Conservation (phyloP, 2,113 vertebrate species). For the Natator depressus region DNA sequence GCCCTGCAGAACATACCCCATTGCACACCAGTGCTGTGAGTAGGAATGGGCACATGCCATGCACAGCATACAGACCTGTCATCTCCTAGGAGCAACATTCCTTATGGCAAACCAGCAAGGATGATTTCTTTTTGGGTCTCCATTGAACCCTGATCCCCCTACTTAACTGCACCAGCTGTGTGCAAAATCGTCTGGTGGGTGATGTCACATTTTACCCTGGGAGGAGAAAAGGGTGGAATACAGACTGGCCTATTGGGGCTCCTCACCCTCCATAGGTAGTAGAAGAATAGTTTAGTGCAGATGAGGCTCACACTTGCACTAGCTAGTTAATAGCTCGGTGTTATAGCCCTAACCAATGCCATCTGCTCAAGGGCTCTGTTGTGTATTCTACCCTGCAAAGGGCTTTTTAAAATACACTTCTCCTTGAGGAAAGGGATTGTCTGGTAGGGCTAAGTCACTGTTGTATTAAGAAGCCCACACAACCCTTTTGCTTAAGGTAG, state of each 20-base stretch:
- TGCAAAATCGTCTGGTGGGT: too few species aligned
- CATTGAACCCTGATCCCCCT: not conserved
- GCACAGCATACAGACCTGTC: not conserved
- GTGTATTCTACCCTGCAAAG: not conserved
- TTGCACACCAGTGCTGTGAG: too few species aligned
- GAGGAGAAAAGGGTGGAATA: not conserved
- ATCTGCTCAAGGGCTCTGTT: too few species aligned
- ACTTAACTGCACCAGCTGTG: too few species aligned
- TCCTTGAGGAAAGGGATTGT: not conserved
- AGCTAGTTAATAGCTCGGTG: not conserved
- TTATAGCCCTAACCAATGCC: not conserved
- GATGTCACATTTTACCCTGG: too few species aligned
- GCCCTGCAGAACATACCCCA: too few species aligned
- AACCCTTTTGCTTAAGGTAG: not conserved
- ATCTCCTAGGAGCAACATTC: not conserved
- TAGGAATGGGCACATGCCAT: not conserved
- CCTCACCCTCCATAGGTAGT: not conserved
- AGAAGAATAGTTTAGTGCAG: not conserved
- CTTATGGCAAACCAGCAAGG: not conserved
- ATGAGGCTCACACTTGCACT: not conserved
- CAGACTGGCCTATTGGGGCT: not conserved
- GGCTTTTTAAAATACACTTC: not conserved
- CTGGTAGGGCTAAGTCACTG: not conserved
- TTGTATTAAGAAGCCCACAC: slow-evolving; percentile 27
- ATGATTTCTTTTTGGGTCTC: not conserved